Percentiles rank a stretch among this genome's conserved stretches.
These are phyloP conservation scores for Neopipo cinnamomea DNA, from an alignment of 2,113 vertebrate species.

Conservation along the genomic window DNA sequence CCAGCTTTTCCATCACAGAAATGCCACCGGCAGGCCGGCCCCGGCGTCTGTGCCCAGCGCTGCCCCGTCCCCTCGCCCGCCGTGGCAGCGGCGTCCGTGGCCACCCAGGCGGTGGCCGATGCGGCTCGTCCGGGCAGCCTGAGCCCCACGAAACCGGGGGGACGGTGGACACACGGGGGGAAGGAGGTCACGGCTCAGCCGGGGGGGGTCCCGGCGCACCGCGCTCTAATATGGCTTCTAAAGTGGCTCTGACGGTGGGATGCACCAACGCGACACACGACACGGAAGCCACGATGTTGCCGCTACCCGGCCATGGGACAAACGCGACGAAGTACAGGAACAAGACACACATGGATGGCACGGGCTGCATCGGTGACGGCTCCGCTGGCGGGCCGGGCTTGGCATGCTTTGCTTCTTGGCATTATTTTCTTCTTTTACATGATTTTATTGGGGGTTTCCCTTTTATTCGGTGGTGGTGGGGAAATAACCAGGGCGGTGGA, in stretches of 20 bases:
- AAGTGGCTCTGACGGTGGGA: slow-evolving; percentile 62
- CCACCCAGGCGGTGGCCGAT: rapidly evolving
- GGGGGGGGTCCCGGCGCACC: slow-evolving; percentile 40
- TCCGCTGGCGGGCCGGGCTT: not conserved
- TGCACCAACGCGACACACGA: slow-evolving; percentile 48
- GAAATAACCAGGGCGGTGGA: not conserved
- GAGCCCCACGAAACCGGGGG: not conserved
- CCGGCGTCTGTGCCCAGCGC: not conserved
- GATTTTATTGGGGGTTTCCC: not conserved
- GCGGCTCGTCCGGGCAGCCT: not conserved
- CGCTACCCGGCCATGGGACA: slow-evolving; percentile 6
- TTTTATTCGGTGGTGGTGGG: not conserved
- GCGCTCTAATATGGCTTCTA: slow-evolving; percentile 79
- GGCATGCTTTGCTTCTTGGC: slow-evolving; percentile 54
- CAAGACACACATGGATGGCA: slow-evolving; percentile 32
- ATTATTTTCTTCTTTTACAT: not conserved
- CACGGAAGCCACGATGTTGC: slow-evolving; percentile 41
- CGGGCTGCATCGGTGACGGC: not conserved
- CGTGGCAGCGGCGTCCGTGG: rapidly evolving
- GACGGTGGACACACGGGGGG: not conserved
- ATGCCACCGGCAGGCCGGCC: not conserved
- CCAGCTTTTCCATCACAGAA: not conserved
- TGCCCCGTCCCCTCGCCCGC: not conserved
- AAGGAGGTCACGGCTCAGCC: not conserved
- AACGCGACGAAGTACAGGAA: not conserved